phyloP scores from a whole-genome alignment of 2,113 vertebrate genomes.

The Macrotus californicus region DNA sequence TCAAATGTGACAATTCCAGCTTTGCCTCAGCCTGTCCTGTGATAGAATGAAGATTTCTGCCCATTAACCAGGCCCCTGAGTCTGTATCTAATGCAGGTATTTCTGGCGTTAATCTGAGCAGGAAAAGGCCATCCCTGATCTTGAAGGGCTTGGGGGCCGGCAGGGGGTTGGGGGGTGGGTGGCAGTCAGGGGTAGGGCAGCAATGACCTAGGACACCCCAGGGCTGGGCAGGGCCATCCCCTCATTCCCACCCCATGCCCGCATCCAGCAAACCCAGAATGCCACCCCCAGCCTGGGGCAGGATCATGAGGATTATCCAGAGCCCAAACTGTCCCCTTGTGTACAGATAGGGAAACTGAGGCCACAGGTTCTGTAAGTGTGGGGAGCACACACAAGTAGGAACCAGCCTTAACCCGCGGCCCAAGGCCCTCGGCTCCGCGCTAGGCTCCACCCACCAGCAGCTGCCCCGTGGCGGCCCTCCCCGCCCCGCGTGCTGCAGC shows the following conservation, averaged over 20 bases:
- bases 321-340: background rate
- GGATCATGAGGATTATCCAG: background rate
- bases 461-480: background rate
- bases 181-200: too few species aligned
- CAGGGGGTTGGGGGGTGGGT: background rate
- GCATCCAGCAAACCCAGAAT: background rate
- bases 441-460: background rate
- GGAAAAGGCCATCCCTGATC: background rate
- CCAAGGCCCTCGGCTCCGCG: background rate
- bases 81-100: fast-evolving
- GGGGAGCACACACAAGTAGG: background rate
- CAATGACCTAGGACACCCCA: background rate
- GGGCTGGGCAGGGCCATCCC: background rate
- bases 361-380: background rate
- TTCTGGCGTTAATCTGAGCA: background rate
- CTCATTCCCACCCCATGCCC: too few species aligned
- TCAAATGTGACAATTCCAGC: too few species aligned
- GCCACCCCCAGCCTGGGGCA: background rate
- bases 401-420: background rate
- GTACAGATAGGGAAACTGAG: background rate
- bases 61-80: background rate
- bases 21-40: background rate
- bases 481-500: background rate
- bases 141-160: background rate
- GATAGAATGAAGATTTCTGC: background rate